Evolutionary conservation across 1,140 invertebrate species (phyloP), one percentile per base, ranked within the genome.

Genomic region (Medauroidea extradentata): DNA sequence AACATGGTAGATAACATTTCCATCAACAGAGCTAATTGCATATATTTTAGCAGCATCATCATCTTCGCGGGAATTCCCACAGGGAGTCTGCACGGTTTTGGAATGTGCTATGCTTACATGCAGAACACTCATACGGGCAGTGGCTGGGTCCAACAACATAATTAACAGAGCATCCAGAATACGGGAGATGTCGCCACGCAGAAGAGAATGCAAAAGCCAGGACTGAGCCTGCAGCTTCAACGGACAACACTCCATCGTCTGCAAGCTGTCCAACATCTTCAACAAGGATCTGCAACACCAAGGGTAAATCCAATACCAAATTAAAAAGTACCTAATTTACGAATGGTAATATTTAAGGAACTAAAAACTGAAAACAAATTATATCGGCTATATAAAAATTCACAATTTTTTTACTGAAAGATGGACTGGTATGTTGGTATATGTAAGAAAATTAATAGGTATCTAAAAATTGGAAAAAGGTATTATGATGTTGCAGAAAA

Each of bases 1-100:
- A 21, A 92, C 85, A 69, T 93, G 91, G 73, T 93, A 93, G 63
- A 90, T 90, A 1, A 93, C 85, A 67, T 91, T 91, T 1, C 91
- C 91, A 64, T 91, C 88, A 21, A 90, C 88, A 44, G 86, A 91
- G 66, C 90, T 93, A 38, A 94, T 91, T 2, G 91, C 91, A 71
- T 89, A 92, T 9, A 94, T 89, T 69, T 89, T 87, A 0, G 84
- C 79, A 3, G 75, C 49, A 18, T 46, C 53, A 8, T 64, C 51
- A 50, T 69, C 63, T 13, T 71, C 60, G 24, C 52, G 63, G 51
- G 65, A 50, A 7, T 60, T 53, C 18, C 29, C 50, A 25, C 21
- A 29, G 19, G 25, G 16, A 16, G 72, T 74, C 23, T 53, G 53
- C 14, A 72, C 55, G 5, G 76, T 78, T 57, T 84, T 83, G n/a